phyloP scores from a whole-genome alignment of 2,797 vertebrate species.

The Avahi laniger region DNA sequence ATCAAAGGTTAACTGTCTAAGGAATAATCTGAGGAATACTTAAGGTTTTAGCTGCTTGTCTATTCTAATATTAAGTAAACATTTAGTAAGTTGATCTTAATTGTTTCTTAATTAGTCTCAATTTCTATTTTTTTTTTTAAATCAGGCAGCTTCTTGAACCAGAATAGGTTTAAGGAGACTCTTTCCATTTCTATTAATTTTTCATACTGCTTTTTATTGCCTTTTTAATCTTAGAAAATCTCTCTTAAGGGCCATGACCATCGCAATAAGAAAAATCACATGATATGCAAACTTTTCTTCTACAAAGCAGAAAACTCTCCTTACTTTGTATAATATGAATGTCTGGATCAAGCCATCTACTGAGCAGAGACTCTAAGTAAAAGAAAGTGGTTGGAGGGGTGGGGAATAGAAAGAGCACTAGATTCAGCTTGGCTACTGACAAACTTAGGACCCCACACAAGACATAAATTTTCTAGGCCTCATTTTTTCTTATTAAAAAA shows the following conservation, averaged over 20 bases:
- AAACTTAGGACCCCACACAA: not conserved
- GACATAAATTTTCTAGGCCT: not conserved
- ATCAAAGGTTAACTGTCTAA: conserved; percentile 37
- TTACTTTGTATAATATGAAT: not conserved
- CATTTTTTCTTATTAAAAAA: not conserved
- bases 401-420: not conserved
- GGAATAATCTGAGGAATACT: not conserved
- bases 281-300: not conserved
- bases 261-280: conserved; percentile 12
- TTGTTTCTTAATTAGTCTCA: conserved; percentile 25
- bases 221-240: conserved; percentile 44
- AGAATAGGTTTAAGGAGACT: not conserved
- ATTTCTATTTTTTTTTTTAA: not conserved
- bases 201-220: conserved; percentile 35
- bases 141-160: not conserved
- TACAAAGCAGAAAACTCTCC: conserved; percentile 31
- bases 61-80: conserved; percentile 36
- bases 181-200: not conserved
- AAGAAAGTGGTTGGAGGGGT: not conserved
- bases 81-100: conserved; percentile 19
- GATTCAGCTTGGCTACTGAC: not conserved
- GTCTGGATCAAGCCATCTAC: conserved; percentile 22
- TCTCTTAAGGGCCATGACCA: not conserved
- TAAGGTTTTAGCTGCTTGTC: conserved; percentile 10
- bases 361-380: not conserved